A percentile compares a stretch with the other conserved stretches of the same genome.
Evolutionary conservation across 2,888 invertebrate species (phyloP).

Genomic region (Cotesia congregata): DNA sequence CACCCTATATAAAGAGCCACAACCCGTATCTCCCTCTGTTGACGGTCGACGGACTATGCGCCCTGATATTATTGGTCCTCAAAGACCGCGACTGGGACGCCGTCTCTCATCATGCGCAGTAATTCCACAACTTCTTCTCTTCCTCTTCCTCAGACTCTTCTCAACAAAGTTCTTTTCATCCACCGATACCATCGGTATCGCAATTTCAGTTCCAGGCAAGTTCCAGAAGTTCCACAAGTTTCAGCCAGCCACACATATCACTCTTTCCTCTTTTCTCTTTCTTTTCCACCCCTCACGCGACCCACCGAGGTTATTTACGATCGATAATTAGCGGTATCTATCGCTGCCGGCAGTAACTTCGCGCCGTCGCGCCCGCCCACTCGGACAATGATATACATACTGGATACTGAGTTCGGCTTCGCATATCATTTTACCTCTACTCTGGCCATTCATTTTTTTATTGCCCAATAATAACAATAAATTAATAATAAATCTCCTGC

Average conservation of each 20-base stretch:
- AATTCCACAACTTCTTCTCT: conserved; percentile 44
- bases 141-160: background rate
- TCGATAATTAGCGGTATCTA: conserved; percentile 71
- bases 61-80: conserved; percentile 33
- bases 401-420: background rate
- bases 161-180: background rate
- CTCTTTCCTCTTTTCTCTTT: conserved; percentile 24
- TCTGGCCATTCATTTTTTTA: background rate
- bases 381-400: conserved; percentile 61
- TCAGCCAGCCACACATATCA: conserved; percentile 37
- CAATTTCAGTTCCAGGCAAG: conserved; percentile 11
- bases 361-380: conserved; percentile 54
- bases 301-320: conserved; percentile 67
- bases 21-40: conserved; percentile 15
- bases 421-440: background rate
- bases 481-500: background rate
- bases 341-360: conserved; percentile 69
- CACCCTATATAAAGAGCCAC: conserved; percentile 56
- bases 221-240: background rate
- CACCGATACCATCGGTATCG: background rate
- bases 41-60: background rate
- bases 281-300: conserved; percentile 41
- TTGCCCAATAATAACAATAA: background rate
- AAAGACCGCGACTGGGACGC: conserved; percentile 26
- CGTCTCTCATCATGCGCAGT: conserved; percentile 54